Percentiles rank a stretch among this genome's conserved stretches.
phyloP scores from a whole-genome alignment of 2,797 vertebrate genomes.

The Cryptoprocta ferox region DNA sequence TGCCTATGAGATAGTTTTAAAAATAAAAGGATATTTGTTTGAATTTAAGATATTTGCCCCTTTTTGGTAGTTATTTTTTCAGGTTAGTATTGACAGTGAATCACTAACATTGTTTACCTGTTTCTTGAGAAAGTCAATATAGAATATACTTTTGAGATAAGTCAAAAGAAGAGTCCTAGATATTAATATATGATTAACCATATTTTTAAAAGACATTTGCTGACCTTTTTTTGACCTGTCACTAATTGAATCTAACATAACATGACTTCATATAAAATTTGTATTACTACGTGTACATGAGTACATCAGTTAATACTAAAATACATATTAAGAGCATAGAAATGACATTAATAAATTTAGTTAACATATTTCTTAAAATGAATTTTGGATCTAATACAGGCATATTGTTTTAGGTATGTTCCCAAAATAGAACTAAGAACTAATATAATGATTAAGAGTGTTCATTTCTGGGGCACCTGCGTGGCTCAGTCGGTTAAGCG shows the following conservation, averaged over 20 bases:
- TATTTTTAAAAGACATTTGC: slow-evolving; percentile 41
- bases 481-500: too few species aligned
- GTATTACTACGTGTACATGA: background rate
- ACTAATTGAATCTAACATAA: slow-evolving; percentile 9
- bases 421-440: slow-evolving; percentile 7
- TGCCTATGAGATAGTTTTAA: background rate
- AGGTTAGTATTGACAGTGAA: background rate
- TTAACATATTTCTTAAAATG: slow-evolving; percentile 50
- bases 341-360: background rate
- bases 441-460: background rate
- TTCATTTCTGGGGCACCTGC: background rate
- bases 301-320: slow-evolving; percentile 8
- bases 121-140: background rate
- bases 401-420: background rate
- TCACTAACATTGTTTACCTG: slow-evolving; percentile 4
- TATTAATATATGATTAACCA: background rate
- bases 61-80: background rate
- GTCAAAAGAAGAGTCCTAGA: slow-evolving; percentile 2
- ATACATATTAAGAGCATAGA: slow-evolving; percentile 9
- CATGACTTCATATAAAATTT: background rate
- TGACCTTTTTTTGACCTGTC: background rate
- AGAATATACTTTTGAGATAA: background rate
- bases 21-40: background rate
- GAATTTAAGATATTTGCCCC: slow-evolving; percentile 27
- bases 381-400: slow-evolving; percentile 13